Percentiles rank a stretch among this genome's conserved stretches.
Conservation (phyloP, 2,113 vertebrate genomes). For the Heterotis niloticus region DNA sequence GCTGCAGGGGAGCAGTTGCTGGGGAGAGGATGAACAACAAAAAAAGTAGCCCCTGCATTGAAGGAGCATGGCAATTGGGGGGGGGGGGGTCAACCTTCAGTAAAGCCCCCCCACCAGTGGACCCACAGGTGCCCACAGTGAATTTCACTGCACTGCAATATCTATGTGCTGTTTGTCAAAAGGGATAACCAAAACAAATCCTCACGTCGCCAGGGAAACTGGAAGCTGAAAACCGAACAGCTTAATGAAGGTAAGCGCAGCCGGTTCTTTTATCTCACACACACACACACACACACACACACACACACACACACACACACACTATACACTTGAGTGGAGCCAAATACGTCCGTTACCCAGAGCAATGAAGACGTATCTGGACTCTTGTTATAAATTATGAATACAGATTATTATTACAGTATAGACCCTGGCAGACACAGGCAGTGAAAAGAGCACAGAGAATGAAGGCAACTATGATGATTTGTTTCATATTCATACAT, state of each 20-base stretch:
- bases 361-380: too few species aligned
- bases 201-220: conserved; percentile 15
- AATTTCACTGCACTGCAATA: background rate
- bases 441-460: too few species aligned
- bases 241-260: conserved; percentile 8
- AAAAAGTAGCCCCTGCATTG: background rate
- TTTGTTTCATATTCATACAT: too few species aligned
- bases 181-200: background rate
- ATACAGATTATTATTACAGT: too few species aligned
- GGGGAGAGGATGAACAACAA: background rate
- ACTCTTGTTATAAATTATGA: too few species aligned
- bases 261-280: conserved; percentile 7
- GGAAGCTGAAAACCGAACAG: background rate
- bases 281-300: background rate
- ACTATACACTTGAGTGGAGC: too few species aligned
- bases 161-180: background rate
- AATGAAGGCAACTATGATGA: too few species aligned
- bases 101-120: background rate
- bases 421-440: too few species aligned
- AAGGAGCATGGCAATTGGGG: background rate
- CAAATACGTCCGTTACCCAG: too few species aligned
- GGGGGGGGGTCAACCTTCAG: background rate
- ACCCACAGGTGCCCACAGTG: background rate
- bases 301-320: too few species aligned
- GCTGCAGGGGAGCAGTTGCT: background rate